These are phyloP conservation scores for Heteromyza rotundicornis DNA, from an alignment of 2,888 invertebrate species.

Conservation along the genomic window DNA sequence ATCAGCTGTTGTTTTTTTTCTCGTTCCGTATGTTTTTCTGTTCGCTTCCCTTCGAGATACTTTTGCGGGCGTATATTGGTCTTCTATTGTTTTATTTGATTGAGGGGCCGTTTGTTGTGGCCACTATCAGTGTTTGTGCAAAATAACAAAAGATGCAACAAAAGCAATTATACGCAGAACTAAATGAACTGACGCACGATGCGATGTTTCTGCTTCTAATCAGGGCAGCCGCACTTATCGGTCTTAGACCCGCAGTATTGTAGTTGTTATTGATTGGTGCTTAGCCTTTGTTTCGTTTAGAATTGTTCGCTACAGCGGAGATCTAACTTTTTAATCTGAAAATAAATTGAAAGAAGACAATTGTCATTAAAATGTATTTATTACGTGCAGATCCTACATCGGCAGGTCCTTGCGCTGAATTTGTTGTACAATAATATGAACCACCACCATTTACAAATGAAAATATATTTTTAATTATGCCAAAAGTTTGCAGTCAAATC, in stretches of 20 bases:
- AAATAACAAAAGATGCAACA: not conserved
- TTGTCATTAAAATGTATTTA: no score
- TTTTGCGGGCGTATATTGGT: not conserved
- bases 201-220: constrained; percentile 11
- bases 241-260: constrained; percentile 21
- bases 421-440: no score
- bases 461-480: no score
- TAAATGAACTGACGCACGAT: not conserved
- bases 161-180: not conserved
- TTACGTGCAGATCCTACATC: no score
- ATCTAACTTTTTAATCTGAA: no score
- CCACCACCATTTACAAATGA: no score
- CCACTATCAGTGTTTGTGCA: not conserved
- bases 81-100: not conserved
- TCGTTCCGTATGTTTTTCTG: not conserved
- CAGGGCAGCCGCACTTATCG: constrained; percentile 15
- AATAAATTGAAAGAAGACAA: no score
- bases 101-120: not conserved
- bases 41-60: not conserved
- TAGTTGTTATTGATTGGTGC: constrained; percentile 27
- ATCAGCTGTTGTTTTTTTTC: not conserved
- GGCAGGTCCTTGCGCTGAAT: no score
- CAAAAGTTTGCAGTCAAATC: no score
- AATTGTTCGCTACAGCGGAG: no score
- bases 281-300: not conserved